phyloP scores from a whole-genome alignment of 1,140 invertebrate genomes.

The Cydia fagiglandana region DNA sequence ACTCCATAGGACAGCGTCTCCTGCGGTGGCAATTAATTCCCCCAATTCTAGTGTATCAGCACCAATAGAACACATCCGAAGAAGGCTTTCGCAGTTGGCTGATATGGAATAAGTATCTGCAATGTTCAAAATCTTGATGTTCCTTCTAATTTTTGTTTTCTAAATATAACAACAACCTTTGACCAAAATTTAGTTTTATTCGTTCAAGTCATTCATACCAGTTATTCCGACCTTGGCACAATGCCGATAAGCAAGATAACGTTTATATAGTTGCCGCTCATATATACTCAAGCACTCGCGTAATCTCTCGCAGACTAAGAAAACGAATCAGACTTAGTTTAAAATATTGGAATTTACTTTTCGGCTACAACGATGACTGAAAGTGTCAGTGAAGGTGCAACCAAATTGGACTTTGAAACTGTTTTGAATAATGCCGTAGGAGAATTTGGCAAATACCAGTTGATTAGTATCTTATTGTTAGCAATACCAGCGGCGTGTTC shows the following conservation, averaged over 20 bases:
- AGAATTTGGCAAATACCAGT: constrained; percentile 65
- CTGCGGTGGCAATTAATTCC: constrained; percentile 32
- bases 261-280: background rate
- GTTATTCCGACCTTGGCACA: constrained; percentile 20
- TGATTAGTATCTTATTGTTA: constrained; percentile 57
- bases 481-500: constrained; percentile 53
- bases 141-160: background rate
- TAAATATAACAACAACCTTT: constrained; percentile 17
- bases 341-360: constrained; percentile 5
- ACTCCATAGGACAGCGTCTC: constrained; percentile 37
- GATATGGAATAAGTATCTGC: constrained; percentile 39
- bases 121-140: background rate
- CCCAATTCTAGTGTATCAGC: constrained; percentile 41
- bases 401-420: constrained; percentile 53
- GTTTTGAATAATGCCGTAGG: constrained; percentile 62
- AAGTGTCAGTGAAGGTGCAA: constrained; percentile 43
- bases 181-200: background rate
- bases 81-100: constrained; percentile 52
- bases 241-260: constrained; percentile 30
- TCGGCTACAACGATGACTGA: constrained; percentile 16
- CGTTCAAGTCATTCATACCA: background rate
- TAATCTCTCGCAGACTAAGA: constrained; percentile 15
- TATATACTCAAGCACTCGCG: constrained; percentile 4
- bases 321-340: constrained; percentile 2
- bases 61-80: constrained; percentile 59